Evolutionary conservation across 2,888 invertebrate species (phyloP).

Genomic region (Aphelenchoides bicaudatus): DNA sequence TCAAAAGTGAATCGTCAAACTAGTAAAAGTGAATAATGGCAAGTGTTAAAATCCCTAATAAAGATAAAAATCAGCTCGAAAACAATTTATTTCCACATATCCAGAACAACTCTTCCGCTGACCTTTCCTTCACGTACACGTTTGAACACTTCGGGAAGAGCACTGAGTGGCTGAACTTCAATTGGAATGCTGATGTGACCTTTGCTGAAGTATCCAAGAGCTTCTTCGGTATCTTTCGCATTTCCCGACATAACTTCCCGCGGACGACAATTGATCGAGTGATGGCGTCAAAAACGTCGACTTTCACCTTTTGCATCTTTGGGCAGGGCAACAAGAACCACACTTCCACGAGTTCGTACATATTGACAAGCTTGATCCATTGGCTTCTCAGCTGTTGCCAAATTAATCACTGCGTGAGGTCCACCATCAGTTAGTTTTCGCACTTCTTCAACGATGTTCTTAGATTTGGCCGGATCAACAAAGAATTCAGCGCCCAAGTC

Average conservation of each 20-base stretch:
- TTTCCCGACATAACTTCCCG: constrained; percentile 28
- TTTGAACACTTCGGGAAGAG: constrained; percentile 26
- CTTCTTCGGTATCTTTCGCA: constrained; percentile 30
- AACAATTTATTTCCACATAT: constrained; percentile 27
- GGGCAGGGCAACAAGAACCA: constrained; percentile 34
- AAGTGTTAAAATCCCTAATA: no score
- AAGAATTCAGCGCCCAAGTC: constrained; percentile 33
- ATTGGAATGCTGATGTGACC: constrained; percentile 26
- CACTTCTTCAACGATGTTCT: constrained; percentile 12
- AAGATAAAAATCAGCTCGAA: no score
- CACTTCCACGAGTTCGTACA: constrained; percentile 32
- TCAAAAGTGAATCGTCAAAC: no score
- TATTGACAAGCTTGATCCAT: constrained; percentile 30
- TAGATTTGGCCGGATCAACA: constrained; percentile 26
- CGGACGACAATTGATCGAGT: constrained; percentile 27
- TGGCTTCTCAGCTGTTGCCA: constrained; percentile 28
- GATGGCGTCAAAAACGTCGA: constrained; percentile 27
- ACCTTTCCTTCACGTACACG: constrained; percentile 29
- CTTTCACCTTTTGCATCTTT: constrained; percentile 26
- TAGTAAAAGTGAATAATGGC: no score
- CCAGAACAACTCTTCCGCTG: constrained; percentile 25
- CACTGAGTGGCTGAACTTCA: constrained; percentile 20
- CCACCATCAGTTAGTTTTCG: constrained; percentile 30
- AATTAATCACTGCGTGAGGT: constrained; percentile 30
- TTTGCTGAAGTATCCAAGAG: constrained; percentile 29